phyloP scores from a whole-genome alignment of 2,888 invertebrate species.

The Coelogynopora nodosa region DNA sequence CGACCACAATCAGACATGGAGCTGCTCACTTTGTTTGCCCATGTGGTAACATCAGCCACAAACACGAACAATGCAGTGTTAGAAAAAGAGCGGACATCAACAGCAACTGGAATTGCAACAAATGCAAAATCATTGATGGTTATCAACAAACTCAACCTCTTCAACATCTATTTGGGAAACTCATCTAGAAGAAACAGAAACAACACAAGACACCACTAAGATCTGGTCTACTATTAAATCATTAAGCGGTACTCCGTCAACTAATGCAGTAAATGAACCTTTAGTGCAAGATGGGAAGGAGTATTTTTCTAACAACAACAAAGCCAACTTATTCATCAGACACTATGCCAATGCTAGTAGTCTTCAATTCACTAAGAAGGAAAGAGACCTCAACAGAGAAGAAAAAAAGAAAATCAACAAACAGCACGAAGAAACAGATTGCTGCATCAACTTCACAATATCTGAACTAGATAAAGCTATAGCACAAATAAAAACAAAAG shows the following conservation, averaged over 20 bases:
- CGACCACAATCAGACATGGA: too few species aligned
- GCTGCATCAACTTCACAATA: background rate
- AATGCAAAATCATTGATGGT: too few species aligned
- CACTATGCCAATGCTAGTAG: slow-evolving; percentile 8
- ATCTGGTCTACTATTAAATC: background rate
- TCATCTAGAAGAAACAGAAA: background rate
- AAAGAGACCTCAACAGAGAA: background rate
- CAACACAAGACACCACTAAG: background rate
- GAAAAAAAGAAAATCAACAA: background rate
- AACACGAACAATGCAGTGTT: background rate
- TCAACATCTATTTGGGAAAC: too few species aligned
- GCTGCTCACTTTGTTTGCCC: background rate
- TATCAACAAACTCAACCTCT: too few species aligned
- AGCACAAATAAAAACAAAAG: background rate
- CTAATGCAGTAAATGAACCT: background rate
- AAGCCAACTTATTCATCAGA: background rate
- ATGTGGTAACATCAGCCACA: background rate
- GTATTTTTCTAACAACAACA: background rate
- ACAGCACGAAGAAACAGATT: background rate
- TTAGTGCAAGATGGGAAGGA: background rate
- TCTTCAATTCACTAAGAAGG: background rate
- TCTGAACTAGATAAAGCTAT: background rate
- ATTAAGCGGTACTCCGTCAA: background rate
- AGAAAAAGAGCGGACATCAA: background rate
- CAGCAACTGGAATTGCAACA: background rate